Conservation (phyloP, 2,888 invertebrate genomes). For the Pantelozetes paolii region DNA sequence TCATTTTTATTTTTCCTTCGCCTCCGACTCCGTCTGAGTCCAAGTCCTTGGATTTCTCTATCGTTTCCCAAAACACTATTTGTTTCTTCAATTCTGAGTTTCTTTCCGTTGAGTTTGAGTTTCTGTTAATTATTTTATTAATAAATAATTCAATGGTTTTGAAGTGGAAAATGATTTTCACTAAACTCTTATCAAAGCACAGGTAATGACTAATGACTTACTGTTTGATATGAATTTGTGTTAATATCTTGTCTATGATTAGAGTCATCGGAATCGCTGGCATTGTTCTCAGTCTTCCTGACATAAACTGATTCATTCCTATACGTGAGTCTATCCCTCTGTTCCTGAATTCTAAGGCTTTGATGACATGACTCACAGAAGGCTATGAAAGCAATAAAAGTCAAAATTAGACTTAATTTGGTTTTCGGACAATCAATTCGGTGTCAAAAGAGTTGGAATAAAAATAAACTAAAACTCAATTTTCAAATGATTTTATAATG, state of each 20-base stretch:
- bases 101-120: background rate
- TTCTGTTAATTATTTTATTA: background rate
- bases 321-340: slow-evolving; percentile 13
- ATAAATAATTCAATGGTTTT: background rate
- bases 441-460: background rate
- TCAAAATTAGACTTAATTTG: background rate
- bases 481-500: slow-evolving; percentile 29
- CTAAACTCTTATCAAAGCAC: background rate
- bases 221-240: background rate
- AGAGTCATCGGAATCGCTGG: background rate
- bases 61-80: slow-evolving; percentile 4
- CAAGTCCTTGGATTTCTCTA: background rate
- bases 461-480: slow-evolving; percentile 21
- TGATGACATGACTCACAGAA: slow-evolving; percentile 1
- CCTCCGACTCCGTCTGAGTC: slow-evolving; percentile 52
- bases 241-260: background rate
- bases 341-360: slow-evolving; percentile 21
- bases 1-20: slow-evolving; percentile 54
- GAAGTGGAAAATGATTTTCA: background rate
- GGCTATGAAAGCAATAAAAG: background rate
- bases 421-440: background rate
- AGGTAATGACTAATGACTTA: background rate
- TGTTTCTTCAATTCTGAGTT: background rate
- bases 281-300: slow-evolving; percentile 10
- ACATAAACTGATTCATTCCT: slow-evolving; percentile 11